phyloP scores from a whole-genome alignment of 1,140 invertebrate species.

The Cecropterus lyciades region DNA sequence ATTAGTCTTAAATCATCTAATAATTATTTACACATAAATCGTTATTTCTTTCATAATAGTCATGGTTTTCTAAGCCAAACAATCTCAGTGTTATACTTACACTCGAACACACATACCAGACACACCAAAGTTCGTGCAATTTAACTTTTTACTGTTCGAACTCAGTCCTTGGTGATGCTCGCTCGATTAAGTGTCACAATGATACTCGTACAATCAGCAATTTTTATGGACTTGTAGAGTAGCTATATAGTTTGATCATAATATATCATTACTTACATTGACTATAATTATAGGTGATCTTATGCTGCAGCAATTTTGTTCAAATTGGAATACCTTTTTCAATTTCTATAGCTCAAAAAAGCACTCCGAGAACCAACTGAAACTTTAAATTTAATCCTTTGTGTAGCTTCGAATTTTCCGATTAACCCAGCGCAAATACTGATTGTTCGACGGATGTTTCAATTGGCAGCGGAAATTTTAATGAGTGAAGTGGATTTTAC shows the following conservation, averaged over 20 bases:
- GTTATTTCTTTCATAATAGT: no score
- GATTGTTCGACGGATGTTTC: constrained; percentile 8
- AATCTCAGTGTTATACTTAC: constrained; percentile 34
- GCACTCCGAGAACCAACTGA: constrained; percentile 1
- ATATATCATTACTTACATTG: no score
- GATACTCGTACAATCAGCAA: no score
- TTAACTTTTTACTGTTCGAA: constrained; percentile 34
- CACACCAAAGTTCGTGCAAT: constrained; percentile 34
- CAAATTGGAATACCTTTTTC: no score
- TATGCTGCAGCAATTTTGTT: no score
- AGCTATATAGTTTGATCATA: no score
- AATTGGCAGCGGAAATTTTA: constrained; percentile 24
- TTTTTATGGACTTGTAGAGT: no score
- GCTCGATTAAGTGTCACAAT: constrained; percentile 26
- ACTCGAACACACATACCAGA: no score
- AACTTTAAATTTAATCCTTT: constrained; percentile 19
- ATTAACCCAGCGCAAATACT: constrained; percentile 22
- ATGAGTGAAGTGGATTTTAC: constrained; percentile 12
- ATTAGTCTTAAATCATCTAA: no score
- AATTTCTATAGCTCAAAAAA: background rate
- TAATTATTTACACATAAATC: no score
- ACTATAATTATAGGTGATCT: no score
- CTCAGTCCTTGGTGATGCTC: constrained; percentile 21
- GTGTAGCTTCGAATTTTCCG: constrained; percentile 6
- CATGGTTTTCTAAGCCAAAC: constrained; percentile 34